phyloP scores from a whole-genome alignment of 2,797 vertebrate genomes.

The Holocentrus rufus region DNA sequence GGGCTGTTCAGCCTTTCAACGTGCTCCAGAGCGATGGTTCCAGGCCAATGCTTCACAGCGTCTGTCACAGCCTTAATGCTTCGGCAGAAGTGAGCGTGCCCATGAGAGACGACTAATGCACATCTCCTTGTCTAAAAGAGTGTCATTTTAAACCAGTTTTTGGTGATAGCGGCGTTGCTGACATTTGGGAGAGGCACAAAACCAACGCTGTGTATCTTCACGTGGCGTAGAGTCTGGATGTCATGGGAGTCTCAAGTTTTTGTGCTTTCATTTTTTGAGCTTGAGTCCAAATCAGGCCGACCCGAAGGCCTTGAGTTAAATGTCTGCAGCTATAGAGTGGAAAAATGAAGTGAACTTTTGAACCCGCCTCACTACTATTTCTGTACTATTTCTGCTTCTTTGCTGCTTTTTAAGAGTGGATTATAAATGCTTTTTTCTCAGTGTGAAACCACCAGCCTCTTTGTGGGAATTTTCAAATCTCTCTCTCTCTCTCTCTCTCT shows the following conservation, averaged over 20 bases:
- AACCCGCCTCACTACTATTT: background rate
- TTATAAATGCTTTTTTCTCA: slow-evolving; percentile 3
- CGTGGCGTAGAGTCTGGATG: background rate
- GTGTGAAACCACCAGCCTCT: background rate
- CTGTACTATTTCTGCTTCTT: no score
- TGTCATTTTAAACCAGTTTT: slow-evolving; percentile 45
- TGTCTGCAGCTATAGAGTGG: background rate
- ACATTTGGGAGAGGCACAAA: slow-evolving; percentile 19
- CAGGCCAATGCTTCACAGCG: slow-evolving; percentile 65
- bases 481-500: background rate
- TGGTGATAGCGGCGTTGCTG: slow-evolving; percentile 16
- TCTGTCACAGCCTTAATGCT: slow-evolving; percentile 59
- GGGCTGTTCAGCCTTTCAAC: slow-evolving; percentile 63
- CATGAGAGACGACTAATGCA: slow-evolving; percentile 43
- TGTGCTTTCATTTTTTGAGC: slow-evolving; percentile 5
- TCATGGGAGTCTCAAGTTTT: background rate
- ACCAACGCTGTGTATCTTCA: background rate
- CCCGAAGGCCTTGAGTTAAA: background rate
- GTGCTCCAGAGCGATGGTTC: slow-evolving; percentile 54
- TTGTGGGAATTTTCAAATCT: background rate
- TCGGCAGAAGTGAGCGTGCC: slow-evolving; percentile 16
- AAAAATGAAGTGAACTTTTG: background rate
- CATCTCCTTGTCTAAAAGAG: slow-evolving; percentile 33
- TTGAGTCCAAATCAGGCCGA: background rate
- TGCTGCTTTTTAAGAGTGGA: background rate